A percentile compares a stretch with the other conserved stretches of the same genome.
Evolutionary conservation across 1,140 invertebrate genomes (phyloP).

Genomic region (Cotesia vestalis): DNA sequence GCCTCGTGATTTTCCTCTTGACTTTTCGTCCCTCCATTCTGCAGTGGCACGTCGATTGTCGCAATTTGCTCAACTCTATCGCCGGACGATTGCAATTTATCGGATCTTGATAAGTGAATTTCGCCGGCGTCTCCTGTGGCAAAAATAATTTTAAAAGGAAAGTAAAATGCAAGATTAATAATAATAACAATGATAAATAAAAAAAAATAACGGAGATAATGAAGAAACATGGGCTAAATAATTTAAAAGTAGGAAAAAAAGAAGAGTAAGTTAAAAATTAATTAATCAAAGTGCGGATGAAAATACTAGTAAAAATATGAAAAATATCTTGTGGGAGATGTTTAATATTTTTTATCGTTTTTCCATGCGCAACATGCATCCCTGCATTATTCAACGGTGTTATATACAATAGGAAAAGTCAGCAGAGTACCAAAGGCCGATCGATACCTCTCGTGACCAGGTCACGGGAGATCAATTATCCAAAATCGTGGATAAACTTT

Average conservation of each 20-base stretch:
- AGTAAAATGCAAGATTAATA: slow-evolving; percentile 31
- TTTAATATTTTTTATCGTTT: neutral
- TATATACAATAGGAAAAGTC: slow-evolving; percentile 34
- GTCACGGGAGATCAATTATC: slow-evolving; percentile 25
- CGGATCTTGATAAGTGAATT: slow-evolving; percentile 61
- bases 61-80: slow-evolving; percentile 62
- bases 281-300: neutral
- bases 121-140: slow-evolving; percentile 54
- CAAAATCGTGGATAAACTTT: neutral
- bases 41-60: slow-evolving; percentile 61
- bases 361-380: slow-evolving; percentile 1
- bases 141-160: slow-evolving; percentile 4
- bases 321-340: slow-evolving; percentile 14
- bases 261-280: neutral
- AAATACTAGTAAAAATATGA: neutral
- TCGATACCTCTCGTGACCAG: slow-evolving; percentile 24
- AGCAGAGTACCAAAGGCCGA: slow-evolving; percentile 20
- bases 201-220: neutral
- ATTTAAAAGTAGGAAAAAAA: neutral
- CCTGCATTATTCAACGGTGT: slow-evolving; percentile 20
- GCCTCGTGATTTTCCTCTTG: slow-evolving; percentile 63
- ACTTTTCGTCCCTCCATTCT: slow-evolving; percentile 63
- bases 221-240: neutral
- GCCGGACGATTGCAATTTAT: slow-evolving; percentile 62
- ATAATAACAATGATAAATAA: neutral